Evolutionary conservation across 2,888 invertebrate genomes (phyloP), one percentile per base, ranked within the genome.

Genomic region (Eristalis intricaria): DNA sequence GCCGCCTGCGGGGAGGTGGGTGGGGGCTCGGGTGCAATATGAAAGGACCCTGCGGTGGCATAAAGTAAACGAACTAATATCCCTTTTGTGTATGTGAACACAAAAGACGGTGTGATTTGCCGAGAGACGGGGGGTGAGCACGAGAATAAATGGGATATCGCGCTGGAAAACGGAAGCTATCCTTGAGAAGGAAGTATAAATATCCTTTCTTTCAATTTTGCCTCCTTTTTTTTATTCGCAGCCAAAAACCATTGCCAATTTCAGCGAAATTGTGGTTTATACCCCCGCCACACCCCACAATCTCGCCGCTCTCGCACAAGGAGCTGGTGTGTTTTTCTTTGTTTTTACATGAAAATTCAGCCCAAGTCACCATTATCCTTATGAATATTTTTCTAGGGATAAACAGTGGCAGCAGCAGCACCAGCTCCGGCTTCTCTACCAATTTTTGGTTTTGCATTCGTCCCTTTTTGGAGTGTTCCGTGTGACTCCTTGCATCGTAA

Each of bases 371-470:
- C 76, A 80, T 87, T 84, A 84, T 84, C 87, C 84, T 87, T 87
- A 80, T 84, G 87, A 87, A 87, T 87, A 87, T 80, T 87, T 87
- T 87, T 38, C 87, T 76, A 76, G 84, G 84, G 87, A 87, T 87
- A 84, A 87, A 78, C 76, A 83, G 79, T 74, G 76, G 75, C 68
- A 76, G 50, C 78, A 76, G 75, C 68, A 79, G 43, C 19, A 70
- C 32, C 32, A 32, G 32, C 32, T 32, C 32, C 32, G 4, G 5
- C 0, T 66, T 61, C 66, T 70, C 60, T 60, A 4, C 13, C 43
- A 80, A 60, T 63, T 38, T 40, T 63, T 60, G 32, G 40, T 74
- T 38, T 71, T 66, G 15, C 69, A 13, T 65, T 13, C 22, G 29
- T 43, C 43, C 68, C n/a, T 40, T 19, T n/a, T 0, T 66, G 65